These are phyloP conservation scores for Pseudomyrmex gracilis DNA, from an alignment of 1,140 invertebrate species.

Conservation along the genomic window DNA sequence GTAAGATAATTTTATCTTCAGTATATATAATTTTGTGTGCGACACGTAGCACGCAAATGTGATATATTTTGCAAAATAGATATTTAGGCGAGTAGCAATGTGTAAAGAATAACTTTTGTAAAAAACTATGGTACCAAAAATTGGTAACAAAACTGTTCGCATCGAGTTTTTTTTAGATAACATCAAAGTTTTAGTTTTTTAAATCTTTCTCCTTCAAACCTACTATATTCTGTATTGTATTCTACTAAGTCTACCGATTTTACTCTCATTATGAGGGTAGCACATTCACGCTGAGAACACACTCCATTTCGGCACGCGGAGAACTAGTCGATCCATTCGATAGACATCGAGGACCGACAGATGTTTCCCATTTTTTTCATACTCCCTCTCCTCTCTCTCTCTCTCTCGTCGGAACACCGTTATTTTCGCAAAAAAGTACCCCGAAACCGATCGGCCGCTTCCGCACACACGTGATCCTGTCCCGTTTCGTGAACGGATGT, in stretches of 20 bases:
- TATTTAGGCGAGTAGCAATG: neutral
- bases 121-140: no score
- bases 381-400: constrained; percentile 68
- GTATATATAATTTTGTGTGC: neutral
- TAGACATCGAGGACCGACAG: constrained; percentile 82
- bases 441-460: constrained; percentile 76
- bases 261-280: constrained; percentile 2
- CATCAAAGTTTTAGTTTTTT: neutral
- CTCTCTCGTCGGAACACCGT: constrained; percentile 74
- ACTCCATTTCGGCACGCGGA: constrained; percentile 24
- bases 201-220: neutral
- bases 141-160: no score
- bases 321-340: constrained; percentile 77
- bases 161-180: no score
- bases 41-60: neutral
- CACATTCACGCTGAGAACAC: constrained; percentile 1
- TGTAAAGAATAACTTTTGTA: neutral
- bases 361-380: constrained; percentile 81
- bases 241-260: constrained; percentile 8
- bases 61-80: neutral
- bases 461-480: constrained; percentile 58
- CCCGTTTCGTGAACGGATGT: constrained; percentile 56
- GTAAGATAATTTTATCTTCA: constrained; percentile 20
- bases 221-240: neutral
- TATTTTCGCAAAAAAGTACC: constrained; percentile 82